phyloP scores from a whole-genome alignment of 2,888 invertebrate genomes.

The Leptura quadrifasciata region DNA sequence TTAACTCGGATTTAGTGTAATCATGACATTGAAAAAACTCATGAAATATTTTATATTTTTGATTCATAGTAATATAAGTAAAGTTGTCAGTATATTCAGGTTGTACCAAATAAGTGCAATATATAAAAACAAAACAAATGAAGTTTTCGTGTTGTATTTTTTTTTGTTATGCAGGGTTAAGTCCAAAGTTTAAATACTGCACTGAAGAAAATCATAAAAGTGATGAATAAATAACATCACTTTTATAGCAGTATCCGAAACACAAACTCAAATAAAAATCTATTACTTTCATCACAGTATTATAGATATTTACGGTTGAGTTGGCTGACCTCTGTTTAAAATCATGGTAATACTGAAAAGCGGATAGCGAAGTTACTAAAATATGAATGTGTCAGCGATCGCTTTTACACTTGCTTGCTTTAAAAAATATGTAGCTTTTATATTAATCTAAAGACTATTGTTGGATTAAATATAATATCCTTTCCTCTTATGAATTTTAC shows the following conservation, averaged over 20 bases:
- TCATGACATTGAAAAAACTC: neutral
- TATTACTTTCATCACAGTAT: neutral
- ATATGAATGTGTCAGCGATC: neutral
- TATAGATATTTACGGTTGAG: neutral
- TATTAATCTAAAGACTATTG: too few species aligned
- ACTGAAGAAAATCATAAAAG: neutral
- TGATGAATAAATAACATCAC: neutral
- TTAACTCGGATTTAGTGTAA: neutral
- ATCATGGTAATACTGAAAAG: neutral
- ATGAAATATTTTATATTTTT: too few species aligned
- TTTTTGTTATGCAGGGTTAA: neutral
- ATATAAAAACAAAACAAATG: too few species aligned
- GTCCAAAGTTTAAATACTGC: neutral
- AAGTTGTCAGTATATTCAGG: too few species aligned
- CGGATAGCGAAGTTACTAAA: neutral
- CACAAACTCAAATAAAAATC: neutral
- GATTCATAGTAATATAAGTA: too few species aligned
- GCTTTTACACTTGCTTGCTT: too few species aligned
- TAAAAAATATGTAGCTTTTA: too few species aligned
- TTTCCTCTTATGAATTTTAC: too few species aligned
- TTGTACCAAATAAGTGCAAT: too few species aligned
- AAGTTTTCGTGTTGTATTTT: too few species aligned
- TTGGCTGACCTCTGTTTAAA: neutral
- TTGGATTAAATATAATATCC: too few species aligned
- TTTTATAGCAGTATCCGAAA: neutral